Conservation (phyloP, 37 sponge, comb jelly and placozoan species). For the Spongilla lacustris region DNA sequence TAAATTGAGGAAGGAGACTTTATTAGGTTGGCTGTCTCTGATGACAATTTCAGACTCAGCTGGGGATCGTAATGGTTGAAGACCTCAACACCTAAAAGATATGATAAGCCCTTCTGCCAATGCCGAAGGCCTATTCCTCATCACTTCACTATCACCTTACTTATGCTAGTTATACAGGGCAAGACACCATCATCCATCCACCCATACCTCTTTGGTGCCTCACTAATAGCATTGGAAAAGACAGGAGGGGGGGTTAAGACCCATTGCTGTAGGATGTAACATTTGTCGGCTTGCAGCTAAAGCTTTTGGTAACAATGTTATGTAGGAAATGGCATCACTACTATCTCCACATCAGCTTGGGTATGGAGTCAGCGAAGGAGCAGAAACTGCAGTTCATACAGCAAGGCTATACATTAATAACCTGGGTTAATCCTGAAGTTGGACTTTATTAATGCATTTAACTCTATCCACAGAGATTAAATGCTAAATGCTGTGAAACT, state of each 20-base stretch:
- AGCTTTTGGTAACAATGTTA: too few species aligned
- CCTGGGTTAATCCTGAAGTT: constrained; percentile 8
- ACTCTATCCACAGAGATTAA: constrained; percentile 18
- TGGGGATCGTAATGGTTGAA: constrained; percentile 37
- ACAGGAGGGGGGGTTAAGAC: constrained; percentile 36
- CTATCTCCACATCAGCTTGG: constrained; percentile 19
- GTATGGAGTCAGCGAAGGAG: constrained; percentile 14
- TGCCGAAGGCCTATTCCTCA: constrained; percentile 12
- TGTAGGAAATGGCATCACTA: too few species aligned
- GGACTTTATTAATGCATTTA: constrained; percentile 26
- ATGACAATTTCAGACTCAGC: too few species aligned
- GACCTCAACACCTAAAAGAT: constrained; percentile 53
- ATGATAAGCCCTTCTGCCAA: not conserved
- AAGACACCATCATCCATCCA: constrained; percentile 14
- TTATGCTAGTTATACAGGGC: constrained; percentile 15
- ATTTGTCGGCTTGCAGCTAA: constrained; percentile 12
- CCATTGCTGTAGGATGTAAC: constrained; percentile 54
- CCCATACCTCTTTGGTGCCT: constrained; percentile 55
- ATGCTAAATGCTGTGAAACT: constrained; percentile 10
- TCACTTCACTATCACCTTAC: constrained; percentile 39
- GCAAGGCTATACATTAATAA: constrained; percentile 16
- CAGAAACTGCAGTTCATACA: constrained; percentile 27
- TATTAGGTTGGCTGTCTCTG: constrained; percentile 24
- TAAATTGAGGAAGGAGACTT: not conserved
- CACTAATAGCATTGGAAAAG: constrained; percentile 28